phyloP scores from a whole-genome alignment of 2,888 invertebrate species.

The Cephus pulcher region DNA sequence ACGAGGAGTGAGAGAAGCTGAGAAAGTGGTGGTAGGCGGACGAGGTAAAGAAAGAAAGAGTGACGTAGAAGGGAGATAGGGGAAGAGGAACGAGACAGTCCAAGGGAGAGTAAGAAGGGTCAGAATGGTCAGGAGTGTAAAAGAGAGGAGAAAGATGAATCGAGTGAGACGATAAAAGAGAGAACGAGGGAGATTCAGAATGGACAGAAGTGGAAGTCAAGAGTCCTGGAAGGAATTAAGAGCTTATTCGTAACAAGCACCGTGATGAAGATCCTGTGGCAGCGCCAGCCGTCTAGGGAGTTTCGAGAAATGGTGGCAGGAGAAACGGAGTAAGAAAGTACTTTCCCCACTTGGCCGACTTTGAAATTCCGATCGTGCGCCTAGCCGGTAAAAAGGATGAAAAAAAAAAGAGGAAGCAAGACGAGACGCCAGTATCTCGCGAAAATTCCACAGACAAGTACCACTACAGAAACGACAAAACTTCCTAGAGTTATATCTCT shows the following conservation, averaged over 20 bases:
- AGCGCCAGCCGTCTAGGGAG: slow-evolving; percentile 29
- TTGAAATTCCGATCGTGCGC: slow-evolving; percentile 5
- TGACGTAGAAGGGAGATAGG: slow-evolving; percentile 17
- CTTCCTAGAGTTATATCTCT: background rate
- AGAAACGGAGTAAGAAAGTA: slow-evolving; percentile 1
- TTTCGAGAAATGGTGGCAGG: background rate
- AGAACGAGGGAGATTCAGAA: slow-evolving; percentile 37
- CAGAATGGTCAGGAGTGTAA: slow-evolving; percentile 5
- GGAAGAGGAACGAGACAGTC: slow-evolving; percentile 13
- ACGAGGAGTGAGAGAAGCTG: slow-evolving; percentile 39
- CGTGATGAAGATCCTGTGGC: slow-evolving; percentile 55
- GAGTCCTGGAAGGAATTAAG: slow-evolving; percentile 62
- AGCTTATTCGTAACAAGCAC: slow-evolving; percentile 62
- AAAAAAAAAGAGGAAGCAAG: background rate
- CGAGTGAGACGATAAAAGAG: slow-evolving; percentile 21
- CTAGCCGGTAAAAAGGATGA: background rate
- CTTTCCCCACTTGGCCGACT: background rate
- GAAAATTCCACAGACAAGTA: slow-evolving; percentile 11
- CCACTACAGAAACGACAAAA: background rate
- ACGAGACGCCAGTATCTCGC: slow-evolving; percentile 11
- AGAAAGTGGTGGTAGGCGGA: slow-evolving; percentile 40
- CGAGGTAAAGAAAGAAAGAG: slow-evolving; percentile 27
- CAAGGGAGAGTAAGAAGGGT: slow-evolving; percentile 16
- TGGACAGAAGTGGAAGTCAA: slow-evolving; percentile 50
- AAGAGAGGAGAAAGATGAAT: slow-evolving; percentile 16